A percentile compares a stretch with the other conserved stretches of the same genome.
Conservation (phyloP, 2,888 invertebrate species). For the Caenorhabditis sp. region DNA sequence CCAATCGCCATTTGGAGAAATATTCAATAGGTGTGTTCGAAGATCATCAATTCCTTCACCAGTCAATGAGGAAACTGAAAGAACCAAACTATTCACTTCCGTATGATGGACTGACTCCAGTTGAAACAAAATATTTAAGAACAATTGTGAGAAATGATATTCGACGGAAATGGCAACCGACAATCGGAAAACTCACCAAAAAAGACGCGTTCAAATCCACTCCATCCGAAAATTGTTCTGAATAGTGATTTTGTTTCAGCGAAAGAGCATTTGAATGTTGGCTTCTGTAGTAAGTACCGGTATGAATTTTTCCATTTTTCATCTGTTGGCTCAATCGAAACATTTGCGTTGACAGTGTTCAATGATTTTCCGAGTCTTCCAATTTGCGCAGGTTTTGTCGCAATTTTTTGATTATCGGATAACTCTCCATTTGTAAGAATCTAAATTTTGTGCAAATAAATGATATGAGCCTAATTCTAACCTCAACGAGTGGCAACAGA, state of each 20-base stretch:
- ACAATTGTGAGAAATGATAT: too few relatives aligned
- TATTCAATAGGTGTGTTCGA: constrained; percentile 51
- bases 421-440: constrained; percentile 38
- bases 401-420: constrained; percentile 28
- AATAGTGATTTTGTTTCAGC: constrained; percentile 61
- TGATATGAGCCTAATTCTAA: too few relatives aligned
- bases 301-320: constrained; percentile 60
- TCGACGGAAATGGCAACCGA: not conserved
- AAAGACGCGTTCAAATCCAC: constrained; percentile 86
- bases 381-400: constrained; percentile 40
- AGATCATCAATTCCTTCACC: constrained; percentile 66
- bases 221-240: constrained; percentile 76
- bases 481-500: constrained; percentile 80
- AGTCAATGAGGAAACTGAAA: constrained; percentile 52
- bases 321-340: constrained; percentile 30
- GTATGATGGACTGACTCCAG: not conserved
- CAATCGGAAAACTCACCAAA: constrained; percentile 74
- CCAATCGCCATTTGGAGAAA: constrained; percentile 56
- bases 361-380: constrained; percentile 41
- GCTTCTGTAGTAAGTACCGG: constrained; percentile 56
- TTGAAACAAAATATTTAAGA: not conserved
- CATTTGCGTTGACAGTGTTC: constrained; percentile 15
- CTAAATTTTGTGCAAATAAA: too few relatives aligned
- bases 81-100: too few relatives aligned
- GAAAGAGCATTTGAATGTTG: constrained; percentile 60